Base-by-base conservation (phyloP, 2,797 vertebrate species). In the Rhodeus uyekii region DNA sequence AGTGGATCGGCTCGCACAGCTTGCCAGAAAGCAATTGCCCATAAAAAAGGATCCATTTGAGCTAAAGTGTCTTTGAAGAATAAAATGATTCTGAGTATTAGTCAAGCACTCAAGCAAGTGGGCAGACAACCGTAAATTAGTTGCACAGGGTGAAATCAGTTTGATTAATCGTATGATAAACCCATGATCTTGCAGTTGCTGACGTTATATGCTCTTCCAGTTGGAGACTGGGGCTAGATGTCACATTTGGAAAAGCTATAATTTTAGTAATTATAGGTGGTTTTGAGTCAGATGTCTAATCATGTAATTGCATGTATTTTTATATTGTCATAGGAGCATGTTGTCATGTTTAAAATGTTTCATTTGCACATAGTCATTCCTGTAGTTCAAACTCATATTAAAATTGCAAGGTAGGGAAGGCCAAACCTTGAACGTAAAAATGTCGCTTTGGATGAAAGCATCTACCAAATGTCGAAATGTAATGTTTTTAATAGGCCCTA, bases 21-120 rank as follows among this genome's bases (percentile, higher is more conserved):
- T 75, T 42, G 14, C 32, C 27, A 27, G 79, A 79, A 80, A 79
- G 32, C 83, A 83, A 79, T 84, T 82, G 76, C 38, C 68, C 14
- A 36, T 55, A 61, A 75, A 85, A 74, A 67, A 82, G 64, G 46
- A 18, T 50, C 18, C 4, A n/a, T 68, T 71, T 60, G 38, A 61
- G 67, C 53, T 71, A 58, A 60, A 63, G 39, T 76, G 58, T 46
- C 75, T 76, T 55, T n/a, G 22, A 69, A 79, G 58, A 32, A 0
- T 18, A 44, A 69, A 24, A 32, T 18, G 50, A 32, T 79, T 58
- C 48, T 39, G 64, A 79, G 48, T 58, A 53, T 65, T 67, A 65
- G 76, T 50, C 19, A 50, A 44, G 53, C 16, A 38, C n/a, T 14
- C 50, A 24, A 65, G 32, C 19, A 65, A 78, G 63, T 65, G 24